Percentiles rank a stretch among this genome's conserved stretches.
Evolutionary conservation across 1,140 invertebrate genomes (phyloP).

Genomic region (Teleogryllus occipitalis): DNA sequence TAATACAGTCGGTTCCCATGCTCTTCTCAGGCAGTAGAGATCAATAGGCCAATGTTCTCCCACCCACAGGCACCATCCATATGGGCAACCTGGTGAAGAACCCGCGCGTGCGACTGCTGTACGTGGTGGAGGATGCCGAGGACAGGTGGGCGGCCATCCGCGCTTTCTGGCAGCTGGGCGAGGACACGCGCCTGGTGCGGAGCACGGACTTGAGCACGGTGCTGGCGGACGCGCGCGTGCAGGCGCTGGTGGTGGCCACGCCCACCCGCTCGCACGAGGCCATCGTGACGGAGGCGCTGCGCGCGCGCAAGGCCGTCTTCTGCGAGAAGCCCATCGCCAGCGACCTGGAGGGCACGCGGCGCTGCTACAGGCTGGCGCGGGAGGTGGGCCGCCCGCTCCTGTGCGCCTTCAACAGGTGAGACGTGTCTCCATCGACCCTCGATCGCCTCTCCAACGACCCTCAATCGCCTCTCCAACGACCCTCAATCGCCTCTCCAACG

Average conservation of each 20-base stretch:
- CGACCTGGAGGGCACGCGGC: constrained; percentile 40
- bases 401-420: constrained; percentile 51
- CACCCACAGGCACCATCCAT: constrained; percentile 45
- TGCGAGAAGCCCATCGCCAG: constrained; percentile 65
- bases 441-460: too few species aligned
- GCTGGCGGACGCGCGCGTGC: constrained; percentile 48
- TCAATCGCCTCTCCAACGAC: too few species aligned
- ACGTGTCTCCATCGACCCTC: not conserved
- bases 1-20: too few species aligned
- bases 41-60: not conserved
- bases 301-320: constrained; percentile 53
- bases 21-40: too few species aligned
- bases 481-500: not conserved
- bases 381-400: constrained; percentile 47
- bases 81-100: constrained; percentile 45
- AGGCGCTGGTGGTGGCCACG: constrained; percentile 47
- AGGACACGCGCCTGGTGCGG: constrained; percentile 39
- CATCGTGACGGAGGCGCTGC: constrained; percentile 48
- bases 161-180: constrained; percentile 42
- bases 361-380: constrained; percentile 51
- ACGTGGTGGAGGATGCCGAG: constrained; percentile 48
- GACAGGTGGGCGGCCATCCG: constrained; percentile 40
- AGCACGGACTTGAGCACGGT: constrained; percentile 44
- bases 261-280: constrained; percentile 53
- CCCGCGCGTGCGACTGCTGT: constrained; percentile 45